Evolutionary conservation across 2,888 invertebrate species (phyloP).

Genomic region (Acanthoscelides obtectus): DNA sequence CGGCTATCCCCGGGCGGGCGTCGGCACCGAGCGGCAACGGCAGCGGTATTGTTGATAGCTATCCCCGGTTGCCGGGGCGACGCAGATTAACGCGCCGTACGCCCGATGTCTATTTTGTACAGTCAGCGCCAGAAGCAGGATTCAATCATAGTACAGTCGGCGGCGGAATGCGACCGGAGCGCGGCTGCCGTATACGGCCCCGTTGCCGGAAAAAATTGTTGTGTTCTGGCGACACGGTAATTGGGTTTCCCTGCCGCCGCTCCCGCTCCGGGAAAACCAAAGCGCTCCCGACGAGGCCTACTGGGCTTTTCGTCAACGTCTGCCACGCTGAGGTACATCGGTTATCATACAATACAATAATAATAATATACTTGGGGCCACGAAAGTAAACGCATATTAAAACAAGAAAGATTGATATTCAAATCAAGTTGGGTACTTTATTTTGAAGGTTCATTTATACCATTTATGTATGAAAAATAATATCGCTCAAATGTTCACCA

Average conservation of each 20-base stretch:
- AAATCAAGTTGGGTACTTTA: too few relatives aligned
- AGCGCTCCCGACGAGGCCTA: neutral
- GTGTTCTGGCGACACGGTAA: neutral
- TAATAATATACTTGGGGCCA: too few relatives aligned
- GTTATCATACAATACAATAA: neutral
- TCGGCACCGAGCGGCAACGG: neutral
- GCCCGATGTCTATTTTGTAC: slow-evolving; percentile 51
- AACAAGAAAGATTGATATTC: too few relatives aligned
- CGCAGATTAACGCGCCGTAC: slow-evolving; percentile 49
- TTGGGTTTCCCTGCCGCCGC: neutral
- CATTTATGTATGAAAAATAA: too few relatives aligned
- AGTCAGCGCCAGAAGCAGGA: slow-evolving; percentile 39
- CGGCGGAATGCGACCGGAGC: neutral
- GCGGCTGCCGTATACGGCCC: neutral
- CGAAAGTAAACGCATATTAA: too few relatives aligned
- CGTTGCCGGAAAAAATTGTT: neutral
- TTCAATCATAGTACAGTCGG: slow-evolving; percentile 49
- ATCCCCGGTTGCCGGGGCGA: slow-evolving; percentile 49
- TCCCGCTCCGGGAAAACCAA: neutral
- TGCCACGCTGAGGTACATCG: neutral
- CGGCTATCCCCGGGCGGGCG: neutral
- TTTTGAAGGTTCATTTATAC: too few relatives aligned
- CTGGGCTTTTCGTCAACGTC: neutral
- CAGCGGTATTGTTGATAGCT: slow-evolving; percentile 47
- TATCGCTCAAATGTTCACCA: too few relatives aligned